A percentile compares a stretch with the other conserved stretches of the same genome.
Conservation (phyloP, 2,113 vertebrate species). For the Tragelaphus scriptus region DNA sequence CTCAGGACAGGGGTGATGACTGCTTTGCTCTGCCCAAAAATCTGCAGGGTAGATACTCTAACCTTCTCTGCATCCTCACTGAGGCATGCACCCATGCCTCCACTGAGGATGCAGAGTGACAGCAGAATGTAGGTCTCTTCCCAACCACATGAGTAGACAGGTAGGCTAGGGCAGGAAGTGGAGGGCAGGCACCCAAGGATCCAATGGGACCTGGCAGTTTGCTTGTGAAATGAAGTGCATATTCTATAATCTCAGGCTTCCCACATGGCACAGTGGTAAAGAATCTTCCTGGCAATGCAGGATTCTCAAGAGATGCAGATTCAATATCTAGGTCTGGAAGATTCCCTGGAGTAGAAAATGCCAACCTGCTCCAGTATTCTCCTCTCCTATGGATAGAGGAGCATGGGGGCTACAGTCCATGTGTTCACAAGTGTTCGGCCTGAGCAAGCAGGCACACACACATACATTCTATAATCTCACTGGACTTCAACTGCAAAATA, state of each 20-base stretch:
- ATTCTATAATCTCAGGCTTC: not conserved
- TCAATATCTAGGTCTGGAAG: not conserved
- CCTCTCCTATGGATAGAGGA: not conserved
- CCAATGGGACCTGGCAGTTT: not conserved
- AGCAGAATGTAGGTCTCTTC: not conserved
- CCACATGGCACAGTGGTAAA: not conserved
- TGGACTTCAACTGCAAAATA: not conserved
- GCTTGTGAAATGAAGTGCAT: not conserved
- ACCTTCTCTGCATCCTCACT: not conserved
- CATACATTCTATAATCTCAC: not conserved
- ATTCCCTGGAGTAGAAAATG: not conserved
- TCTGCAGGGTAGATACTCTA: not conserved
- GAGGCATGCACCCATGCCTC: not conserved
- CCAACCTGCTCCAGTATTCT: not conserved
- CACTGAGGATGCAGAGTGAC: not conserved
- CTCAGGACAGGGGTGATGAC: not conserved
- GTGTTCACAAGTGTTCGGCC: not conserved
- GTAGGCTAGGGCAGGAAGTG: accelerated
- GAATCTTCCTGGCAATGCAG: not conserved
- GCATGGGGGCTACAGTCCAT: not conserved
- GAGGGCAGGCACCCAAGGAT: not conserved
- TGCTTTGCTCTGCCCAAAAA: not conserved
- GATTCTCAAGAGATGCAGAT: not conserved
- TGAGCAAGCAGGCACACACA: not conserved
- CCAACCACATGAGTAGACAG: not conserved